These are phyloP conservation scores for Tachystola acroxantha DNA, from an alignment of 2,888 invertebrate genomes.

Conservation along the genomic window DNA sequence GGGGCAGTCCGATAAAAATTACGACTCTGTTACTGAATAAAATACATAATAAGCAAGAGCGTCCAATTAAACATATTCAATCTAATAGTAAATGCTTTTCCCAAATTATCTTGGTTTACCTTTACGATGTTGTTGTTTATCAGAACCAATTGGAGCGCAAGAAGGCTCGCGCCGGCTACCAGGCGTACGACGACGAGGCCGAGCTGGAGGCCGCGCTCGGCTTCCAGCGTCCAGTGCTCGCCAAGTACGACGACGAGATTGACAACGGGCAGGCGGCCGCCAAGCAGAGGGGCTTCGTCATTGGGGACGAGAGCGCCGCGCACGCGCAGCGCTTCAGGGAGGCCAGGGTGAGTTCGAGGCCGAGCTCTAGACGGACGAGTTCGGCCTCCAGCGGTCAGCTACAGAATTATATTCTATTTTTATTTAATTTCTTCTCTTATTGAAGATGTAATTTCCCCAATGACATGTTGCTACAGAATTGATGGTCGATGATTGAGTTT, in stretches of 20 bases:
- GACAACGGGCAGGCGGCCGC: constrained; percentile 74
- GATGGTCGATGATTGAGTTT: too few relatives aligned
- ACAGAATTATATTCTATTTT: neutral
- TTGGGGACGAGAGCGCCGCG: constrained; percentile 82
- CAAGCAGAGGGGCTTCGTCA: constrained; percentile 85
- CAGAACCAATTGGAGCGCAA: constrained; percentile 90
- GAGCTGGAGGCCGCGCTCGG: constrained; percentile 82
- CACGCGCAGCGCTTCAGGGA: constrained; percentile 73
- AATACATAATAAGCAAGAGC: too few relatives aligned
- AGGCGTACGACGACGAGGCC: constrained; percentile 89
- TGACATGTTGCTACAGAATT: too few relatives aligned
- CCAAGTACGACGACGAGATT: constrained; percentile 97
- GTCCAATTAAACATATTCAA: too few relatives aligned
- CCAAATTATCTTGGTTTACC: too few relatives aligned
- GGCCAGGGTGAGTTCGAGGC: constrained; percentile 51
- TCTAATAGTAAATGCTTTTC: too few relatives aligned
- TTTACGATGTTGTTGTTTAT: too few relatives aligned
- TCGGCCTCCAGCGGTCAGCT: too few relatives aligned
- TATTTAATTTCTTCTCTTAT: neutral
- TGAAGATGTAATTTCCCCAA: too few relatives aligned
- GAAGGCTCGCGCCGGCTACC: constrained; percentile 89
- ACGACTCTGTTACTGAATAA: too few relatives aligned
- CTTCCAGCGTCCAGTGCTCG: constrained; percentile 82
- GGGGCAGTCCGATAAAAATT: too few relatives aligned
- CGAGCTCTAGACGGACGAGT: too few relatives aligned